Percentiles rank a stretch among this genome's conserved stretches.
These are phyloP conservation scores for Rhopalosiphum padi DNA, from an alignment of 1,140 invertebrate genomes.

Conservation along the genomic window DNA sequence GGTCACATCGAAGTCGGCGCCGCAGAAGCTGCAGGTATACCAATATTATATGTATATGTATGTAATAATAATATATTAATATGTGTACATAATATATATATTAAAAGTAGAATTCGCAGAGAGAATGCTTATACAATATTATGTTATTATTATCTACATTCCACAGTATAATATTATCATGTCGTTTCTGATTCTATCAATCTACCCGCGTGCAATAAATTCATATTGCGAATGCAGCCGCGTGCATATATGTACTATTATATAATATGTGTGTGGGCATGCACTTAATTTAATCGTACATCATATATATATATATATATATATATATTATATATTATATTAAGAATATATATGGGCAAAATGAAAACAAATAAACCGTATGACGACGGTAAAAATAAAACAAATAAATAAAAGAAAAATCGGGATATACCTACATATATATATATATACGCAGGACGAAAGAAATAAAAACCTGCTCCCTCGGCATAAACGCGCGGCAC, in stretches of 20 bases:
- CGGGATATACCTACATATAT: neutral
- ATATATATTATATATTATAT: neutral
- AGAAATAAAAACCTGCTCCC: conserved; percentile 6
- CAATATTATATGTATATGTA: neutral
- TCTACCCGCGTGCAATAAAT: neutral
- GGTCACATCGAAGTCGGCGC: neutral
- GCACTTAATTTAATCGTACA: neutral
- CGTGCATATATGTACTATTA: neutral
- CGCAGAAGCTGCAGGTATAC: neutral
- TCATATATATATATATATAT: too few species aligned
- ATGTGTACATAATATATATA: neutral
- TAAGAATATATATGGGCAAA: neutral
- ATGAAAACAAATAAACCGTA: conserved; percentile 22
- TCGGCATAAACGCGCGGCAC: neutral
- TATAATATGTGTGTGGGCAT: too few species aligned
- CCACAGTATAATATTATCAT: neutral
- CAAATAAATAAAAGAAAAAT: neutral
- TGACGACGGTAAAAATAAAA: conserved; percentile 21
- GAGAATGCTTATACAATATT: neutral
- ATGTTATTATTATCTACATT: neutral
- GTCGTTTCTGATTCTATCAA: neutral
- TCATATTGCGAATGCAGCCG: neutral
- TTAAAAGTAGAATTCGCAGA: neutral
- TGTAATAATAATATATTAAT: neutral
- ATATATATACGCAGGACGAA: neutral